Evolutionary conservation across 2,113 vertebrate species (phyloP).

Genomic region (Delphinapterus leucas): DNA sequence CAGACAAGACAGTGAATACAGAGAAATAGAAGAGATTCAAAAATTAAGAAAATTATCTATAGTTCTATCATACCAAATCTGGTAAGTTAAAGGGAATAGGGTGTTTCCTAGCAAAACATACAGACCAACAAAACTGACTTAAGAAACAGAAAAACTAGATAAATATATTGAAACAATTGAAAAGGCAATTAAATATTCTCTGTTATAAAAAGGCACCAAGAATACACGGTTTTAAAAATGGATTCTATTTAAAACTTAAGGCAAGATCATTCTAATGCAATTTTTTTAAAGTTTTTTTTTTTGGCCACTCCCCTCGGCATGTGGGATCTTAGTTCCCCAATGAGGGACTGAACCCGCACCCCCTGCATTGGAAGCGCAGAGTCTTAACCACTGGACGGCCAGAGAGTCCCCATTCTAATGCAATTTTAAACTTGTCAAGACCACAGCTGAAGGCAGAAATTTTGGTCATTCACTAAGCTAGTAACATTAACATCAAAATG

Average conservation of each 20-base stretch:
- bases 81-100: neutral
- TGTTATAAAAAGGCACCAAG: neutral
- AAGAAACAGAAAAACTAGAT: neutral
- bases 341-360: too few species aligned
- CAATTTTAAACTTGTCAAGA: neutral
- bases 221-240: neutral
- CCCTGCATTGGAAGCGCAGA: too few species aligned
- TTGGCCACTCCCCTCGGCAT: too few species aligned
- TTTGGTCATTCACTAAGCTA: neutral
- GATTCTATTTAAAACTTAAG: neutral
- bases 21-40: neutral
- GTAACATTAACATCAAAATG: neutral
- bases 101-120: neutral
- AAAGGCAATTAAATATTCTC: neutral
- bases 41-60: neutral
- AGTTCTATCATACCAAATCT: neutral
- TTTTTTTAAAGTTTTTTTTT: neutral
- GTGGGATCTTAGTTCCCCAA: too few species aligned
- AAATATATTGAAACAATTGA: neutral
- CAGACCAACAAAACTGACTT: neutral
- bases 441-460: neutral
- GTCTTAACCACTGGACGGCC: too few species aligned
- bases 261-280: neutral
- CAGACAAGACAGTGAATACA: neutral
- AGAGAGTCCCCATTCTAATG: neutral